These are phyloP conservation scores for Eupithecia insigniata DNA, from an alignment of 2,888 invertebrate genomes.

Conservation along the genomic window DNA sequence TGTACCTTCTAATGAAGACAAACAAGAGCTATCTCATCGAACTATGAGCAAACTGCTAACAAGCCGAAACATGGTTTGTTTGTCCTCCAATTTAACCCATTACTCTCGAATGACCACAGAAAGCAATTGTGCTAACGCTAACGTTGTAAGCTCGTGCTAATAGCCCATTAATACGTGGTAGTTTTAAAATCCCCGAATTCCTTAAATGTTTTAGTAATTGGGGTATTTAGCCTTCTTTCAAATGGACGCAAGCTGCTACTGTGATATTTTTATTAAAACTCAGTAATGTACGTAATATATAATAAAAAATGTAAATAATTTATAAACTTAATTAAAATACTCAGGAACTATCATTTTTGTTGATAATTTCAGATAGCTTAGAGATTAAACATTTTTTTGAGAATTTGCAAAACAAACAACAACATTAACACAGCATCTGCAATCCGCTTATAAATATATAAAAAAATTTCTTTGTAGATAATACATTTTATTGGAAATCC, in stretches of 20 bases:
- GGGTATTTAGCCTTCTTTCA: not conserved
- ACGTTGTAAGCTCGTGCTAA: conserved; percentile 36
- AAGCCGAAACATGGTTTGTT: conserved; percentile 26
- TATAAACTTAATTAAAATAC: too few relatives aligned
- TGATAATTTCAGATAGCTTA: too few relatives aligned
- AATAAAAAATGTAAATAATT: too few relatives aligned
- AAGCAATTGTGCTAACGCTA: conserved; percentile 38
- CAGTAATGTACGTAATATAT: too few relatives aligned
- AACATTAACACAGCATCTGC: too few relatives aligned
- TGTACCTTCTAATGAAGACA: not conserved
- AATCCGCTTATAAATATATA: too few relatives aligned
- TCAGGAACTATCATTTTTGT: too few relatives aligned
- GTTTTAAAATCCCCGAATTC: conserved; percentile 14
- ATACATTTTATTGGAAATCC: too few relatives aligned
- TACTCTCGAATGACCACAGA: conserved; percentile 30
- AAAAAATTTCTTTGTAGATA: too few relatives aligned
- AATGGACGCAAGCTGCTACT: not conserved
- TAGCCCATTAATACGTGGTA: conserved; percentile 41
- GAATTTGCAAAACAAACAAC: too few relatives aligned
- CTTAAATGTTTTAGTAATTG: not conserved
- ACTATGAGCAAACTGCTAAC: not conserved
- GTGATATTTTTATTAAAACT: not conserved
- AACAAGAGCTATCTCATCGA: not conserved
- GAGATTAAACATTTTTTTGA: too few relatives aligned
- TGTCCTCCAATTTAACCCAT: conserved; percentile 45